Evolutionary conservation across 2,888 invertebrate genomes (phyloP).

Genomic region (Pseudanteris insignis): DNA sequence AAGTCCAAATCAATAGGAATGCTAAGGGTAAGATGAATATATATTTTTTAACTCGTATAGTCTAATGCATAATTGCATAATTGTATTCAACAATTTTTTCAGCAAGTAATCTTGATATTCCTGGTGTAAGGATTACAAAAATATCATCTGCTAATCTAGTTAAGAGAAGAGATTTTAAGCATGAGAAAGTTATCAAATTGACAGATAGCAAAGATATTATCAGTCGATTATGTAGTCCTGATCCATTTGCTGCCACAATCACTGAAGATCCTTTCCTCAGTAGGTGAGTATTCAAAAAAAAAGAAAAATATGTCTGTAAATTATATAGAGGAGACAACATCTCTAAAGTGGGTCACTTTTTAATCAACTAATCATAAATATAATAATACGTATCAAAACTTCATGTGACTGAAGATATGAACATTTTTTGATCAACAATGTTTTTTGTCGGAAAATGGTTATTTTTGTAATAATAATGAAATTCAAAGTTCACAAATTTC

Average conservation of each 20-base stretch:
- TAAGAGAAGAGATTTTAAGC: conserved; percentile 29
- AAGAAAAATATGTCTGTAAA: no score
- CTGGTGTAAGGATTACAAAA: conserved; percentile 53
- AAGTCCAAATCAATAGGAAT: conserved; percentile 46
- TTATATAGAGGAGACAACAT: no score
- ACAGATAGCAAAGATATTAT: conserved; percentile 60
- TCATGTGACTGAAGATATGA: no score
- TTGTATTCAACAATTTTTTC: conserved; percentile 7
- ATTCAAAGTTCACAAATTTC: no score
- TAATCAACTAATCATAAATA: no score
- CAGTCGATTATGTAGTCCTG: conserved; percentile 66
- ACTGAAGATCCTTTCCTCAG: conserved; percentile 76
- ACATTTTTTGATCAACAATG: conserved; percentile 45
- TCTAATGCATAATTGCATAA: conserved; percentile 3
- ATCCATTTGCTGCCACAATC: conserved; percentile 69
- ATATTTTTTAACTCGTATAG: no score
- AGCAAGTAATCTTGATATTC: conserved; percentile 46
- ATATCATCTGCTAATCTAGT: conserved; percentile 50
- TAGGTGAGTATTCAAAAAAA: conserved; percentile 44
- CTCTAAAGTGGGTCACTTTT: no score
- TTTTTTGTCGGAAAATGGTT: conserved; percentile 46
- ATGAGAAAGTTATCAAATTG: conserved; percentile 50
- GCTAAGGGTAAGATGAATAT: conserved; percentile 48
- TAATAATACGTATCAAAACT: no score
- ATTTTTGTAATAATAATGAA: no score